These are phyloP conservation scores for Rutilus rutilus DNA, from an alignment of 2,113 vertebrate species.

Conservation along the genomic window DNA sequence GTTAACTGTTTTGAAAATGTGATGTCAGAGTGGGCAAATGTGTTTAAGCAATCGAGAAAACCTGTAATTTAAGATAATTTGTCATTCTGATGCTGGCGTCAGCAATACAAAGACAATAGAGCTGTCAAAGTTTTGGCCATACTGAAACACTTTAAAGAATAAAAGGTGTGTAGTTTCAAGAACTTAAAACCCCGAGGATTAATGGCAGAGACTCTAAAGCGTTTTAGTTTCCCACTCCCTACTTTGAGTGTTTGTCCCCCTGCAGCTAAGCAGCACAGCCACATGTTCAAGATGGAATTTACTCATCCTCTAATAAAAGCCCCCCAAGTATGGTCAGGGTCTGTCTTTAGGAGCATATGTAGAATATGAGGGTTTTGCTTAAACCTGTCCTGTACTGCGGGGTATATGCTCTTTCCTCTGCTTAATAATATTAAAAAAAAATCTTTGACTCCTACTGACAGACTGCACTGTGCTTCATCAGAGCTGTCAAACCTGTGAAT, in stretches of 20 bases:
- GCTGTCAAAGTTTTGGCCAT: neutral
- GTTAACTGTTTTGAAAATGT: too few relatives aligned
- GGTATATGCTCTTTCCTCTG: neutral
- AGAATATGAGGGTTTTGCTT: conserved; percentile 4
- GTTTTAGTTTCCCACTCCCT: neutral
- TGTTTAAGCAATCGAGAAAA: too few relatives aligned
- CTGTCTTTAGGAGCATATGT: neutral
- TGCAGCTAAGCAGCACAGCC: conserved; percentile 26
- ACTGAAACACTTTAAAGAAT: neutral
- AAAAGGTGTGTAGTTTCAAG: neutral
- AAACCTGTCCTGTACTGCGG: neutral
- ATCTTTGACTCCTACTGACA: neutral
- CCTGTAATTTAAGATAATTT: neutral
- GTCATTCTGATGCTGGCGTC: neutral
- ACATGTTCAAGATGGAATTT: conserved; percentile 4
- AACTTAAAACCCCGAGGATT: neutral
- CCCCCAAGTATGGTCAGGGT: neutral
- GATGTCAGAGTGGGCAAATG: too few relatives aligned
- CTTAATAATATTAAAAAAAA: neutral
- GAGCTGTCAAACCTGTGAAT: neutral
- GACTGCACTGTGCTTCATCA: neutral
- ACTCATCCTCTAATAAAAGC: neutral
- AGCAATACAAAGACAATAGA: too few relatives aligned
- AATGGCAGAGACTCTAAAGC: neutral
- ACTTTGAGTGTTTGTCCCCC: neutral